phyloP scores from a whole-genome alignment of 2,113 vertebrate species.

The Athene noctua region DNA sequence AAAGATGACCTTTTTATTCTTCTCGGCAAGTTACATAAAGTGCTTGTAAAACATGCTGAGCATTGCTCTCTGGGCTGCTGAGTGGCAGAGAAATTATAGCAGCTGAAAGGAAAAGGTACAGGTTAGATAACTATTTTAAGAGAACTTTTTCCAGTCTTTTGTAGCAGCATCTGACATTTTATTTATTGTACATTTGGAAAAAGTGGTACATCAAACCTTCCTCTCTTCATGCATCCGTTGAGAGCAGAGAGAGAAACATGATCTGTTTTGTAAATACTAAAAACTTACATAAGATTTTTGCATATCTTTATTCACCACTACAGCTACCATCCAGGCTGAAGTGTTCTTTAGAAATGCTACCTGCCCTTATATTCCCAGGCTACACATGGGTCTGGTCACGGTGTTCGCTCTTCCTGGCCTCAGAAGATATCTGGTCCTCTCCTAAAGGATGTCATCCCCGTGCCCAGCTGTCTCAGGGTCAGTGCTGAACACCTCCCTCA shows the following conservation, averaged over 20 bases:
- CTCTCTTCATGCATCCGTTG: background rate
- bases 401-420: accelerated
- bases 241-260: background rate
- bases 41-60: slow-evolving; percentile 47
- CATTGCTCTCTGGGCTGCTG: slow-evolving; percentile 25
- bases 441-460: accelerated
- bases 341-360: background rate
- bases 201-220: background rate
- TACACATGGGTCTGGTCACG: accelerated
- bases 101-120: slow-evolving; percentile 32
- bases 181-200: background rate
- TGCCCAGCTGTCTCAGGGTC: background rate
- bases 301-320: background rate
- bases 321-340: background rate
- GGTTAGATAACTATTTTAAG: slow-evolving; percentile 43
- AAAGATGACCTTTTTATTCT: slow-evolving; percentile 46
- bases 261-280: background rate
- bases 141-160: background rate
- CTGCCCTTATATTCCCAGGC: background rate
- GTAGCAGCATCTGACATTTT: background rate
- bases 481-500: background rate
- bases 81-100: slow-evolving; percentile 52
- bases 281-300: background rate
- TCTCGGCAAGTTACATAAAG: background rate
- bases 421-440: background rate